These are phyloP conservation scores for Drosophila demipolita DNA, from an alignment of 2,888 invertebrate genomes.

Conservation along the genomic window DNA sequence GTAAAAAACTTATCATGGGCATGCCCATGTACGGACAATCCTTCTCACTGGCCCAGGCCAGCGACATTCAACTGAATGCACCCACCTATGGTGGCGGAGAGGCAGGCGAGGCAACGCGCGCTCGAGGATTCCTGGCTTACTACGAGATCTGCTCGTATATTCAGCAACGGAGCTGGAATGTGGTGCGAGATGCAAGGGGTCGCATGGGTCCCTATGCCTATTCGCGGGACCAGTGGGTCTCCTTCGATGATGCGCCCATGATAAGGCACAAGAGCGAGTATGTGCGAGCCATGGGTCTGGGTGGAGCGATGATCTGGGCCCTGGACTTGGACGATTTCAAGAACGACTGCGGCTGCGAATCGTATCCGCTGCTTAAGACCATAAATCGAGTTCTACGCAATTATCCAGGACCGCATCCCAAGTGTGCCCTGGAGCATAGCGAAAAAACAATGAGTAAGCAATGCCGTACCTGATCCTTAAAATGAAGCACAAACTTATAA, in stretches of 20 bases:
- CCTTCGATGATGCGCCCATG: slow-evolving; percentile 95
- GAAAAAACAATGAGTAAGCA: slow-evolving; percentile 82
- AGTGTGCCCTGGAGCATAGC: slow-evolving; percentile 86
- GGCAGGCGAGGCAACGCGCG: slow-evolving; percentile 94
- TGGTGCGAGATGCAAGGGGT: slow-evolving; percentile 91
- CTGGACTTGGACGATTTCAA: slow-evolving; percentile 94
- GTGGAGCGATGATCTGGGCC: slow-evolving; percentile 96
- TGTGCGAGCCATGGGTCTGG: slow-evolving; percentile 91
- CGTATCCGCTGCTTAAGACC: slow-evolving; percentile 91
- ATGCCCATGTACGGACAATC: slow-evolving; percentile 96
- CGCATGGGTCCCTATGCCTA: slow-evolving; percentile 96
- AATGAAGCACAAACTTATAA: neutral
- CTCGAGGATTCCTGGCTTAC: slow-evolving; percentile 94
- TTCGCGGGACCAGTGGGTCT: slow-evolving; percentile 94
- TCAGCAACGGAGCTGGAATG: slow-evolving; percentile 90
- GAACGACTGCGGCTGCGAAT: slow-evolving; percentile 92
- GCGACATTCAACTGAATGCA: slow-evolving; percentile 89
- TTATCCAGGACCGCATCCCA: slow-evolving; percentile 88
- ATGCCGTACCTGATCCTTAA: neutral
- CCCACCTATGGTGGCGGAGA: slow-evolving; percentile 94
- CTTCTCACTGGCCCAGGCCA: slow-evolving; percentile 90
- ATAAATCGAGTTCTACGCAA: slow-evolving; percentile 92
- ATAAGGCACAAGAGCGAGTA: slow-evolving; percentile 93
- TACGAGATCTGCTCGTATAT: slow-evolving; percentile 95
- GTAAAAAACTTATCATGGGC: slow-evolving; percentile 92